Evolutionary conservation across 1,140 invertebrate species (phyloP).

Genomic region (Eriocheir sinensis): DNA sequence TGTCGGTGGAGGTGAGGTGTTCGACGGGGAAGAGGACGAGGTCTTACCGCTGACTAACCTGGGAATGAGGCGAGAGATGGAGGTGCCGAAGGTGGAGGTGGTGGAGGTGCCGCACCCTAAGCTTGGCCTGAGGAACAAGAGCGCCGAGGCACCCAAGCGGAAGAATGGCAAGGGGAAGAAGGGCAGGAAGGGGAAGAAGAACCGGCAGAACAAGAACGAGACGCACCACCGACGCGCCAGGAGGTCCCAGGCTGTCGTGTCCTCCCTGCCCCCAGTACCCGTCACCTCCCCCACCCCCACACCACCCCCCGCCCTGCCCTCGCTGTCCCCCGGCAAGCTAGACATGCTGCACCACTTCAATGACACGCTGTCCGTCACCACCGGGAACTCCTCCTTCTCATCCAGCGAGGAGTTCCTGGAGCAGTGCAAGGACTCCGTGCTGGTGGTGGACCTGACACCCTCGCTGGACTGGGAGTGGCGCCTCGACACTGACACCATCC

Average conservation of each 20-base stretch:
- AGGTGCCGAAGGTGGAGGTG: not conserved
- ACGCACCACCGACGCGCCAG: not conserved
- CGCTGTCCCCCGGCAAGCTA: not conserved
- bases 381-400: slow-evolving; percentile 74
- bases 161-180: slow-evolving; percentile 45
- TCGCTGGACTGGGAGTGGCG: slow-evolving; percentile 57
- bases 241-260: not conserved
- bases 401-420: slow-evolving; percentile 77
- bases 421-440: slow-evolving; percentile 67
- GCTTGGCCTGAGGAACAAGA: not conserved
- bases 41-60: not conserved
- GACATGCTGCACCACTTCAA: slow-evolving; percentile 63
- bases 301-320: not conserved
- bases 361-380: slow-evolving; percentile 64
- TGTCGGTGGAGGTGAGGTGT: slow-evolving; percentile 67
- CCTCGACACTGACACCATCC: not conserved
- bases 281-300: not conserved
- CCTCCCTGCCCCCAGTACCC: not conserved
- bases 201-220: slow-evolving; percentile 35
- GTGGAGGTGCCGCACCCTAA: not conserved
- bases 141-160: not conserved
- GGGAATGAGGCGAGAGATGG: not conserved
- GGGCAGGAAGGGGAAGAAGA: slow-evolving; percentile 48
- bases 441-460: slow-evolving; percentile 66
- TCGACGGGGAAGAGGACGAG: slow-evolving; percentile 61